Evolutionary conservation across 2,888 invertebrate species (phyloP), one percentile per base, ranked within the genome.

Genomic region (Eubasilissa splendida): DNA sequence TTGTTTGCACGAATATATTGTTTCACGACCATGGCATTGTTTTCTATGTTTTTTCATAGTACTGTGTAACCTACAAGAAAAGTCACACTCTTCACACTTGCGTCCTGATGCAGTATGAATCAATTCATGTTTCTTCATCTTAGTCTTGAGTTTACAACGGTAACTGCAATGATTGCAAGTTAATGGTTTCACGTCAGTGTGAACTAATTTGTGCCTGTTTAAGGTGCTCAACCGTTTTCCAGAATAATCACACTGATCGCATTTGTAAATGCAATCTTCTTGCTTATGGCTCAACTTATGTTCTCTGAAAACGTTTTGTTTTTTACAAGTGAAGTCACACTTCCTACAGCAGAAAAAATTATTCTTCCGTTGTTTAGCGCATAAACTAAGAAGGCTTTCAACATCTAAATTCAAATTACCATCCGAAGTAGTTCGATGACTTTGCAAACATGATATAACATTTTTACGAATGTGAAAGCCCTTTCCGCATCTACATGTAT

Each of bases 141-240:
- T 76, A 31, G 58, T 76, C 12, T 58, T 66, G 54, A 75, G 59
- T 75, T 80, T 80, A 14, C 80, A 80, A 12, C 66, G 50, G 56
- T 80, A 80, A 5, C 68, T 14, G 54, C 80, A 80, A 42, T 80
- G 52, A 10, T 68, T 31, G 59, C 80, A 80, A 4, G 58, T 53
- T 4, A 80, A 76, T 3, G 80, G 76, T 53, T 80, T 80, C 7
- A 54, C 52, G 8, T 76, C 76, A 12, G 80, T 70, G 31, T 80
- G 80, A n/a, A 66, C 63, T 53, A 80, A 70, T 14, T 80, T 80
- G 58, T 80, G 80, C n/a, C 80, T 31, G 50, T 76, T 80, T 53
- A 80, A 66, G 4, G 76, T 59, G 42, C 56, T 68, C 10, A 80
- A 42, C 54, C 76, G 76, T 50, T 58, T 75, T 8, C 76, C 75